Base-by-base conservation (phyloP, 2,888 invertebrate genomes). In the Caenorhabditis sp. region DNA sequence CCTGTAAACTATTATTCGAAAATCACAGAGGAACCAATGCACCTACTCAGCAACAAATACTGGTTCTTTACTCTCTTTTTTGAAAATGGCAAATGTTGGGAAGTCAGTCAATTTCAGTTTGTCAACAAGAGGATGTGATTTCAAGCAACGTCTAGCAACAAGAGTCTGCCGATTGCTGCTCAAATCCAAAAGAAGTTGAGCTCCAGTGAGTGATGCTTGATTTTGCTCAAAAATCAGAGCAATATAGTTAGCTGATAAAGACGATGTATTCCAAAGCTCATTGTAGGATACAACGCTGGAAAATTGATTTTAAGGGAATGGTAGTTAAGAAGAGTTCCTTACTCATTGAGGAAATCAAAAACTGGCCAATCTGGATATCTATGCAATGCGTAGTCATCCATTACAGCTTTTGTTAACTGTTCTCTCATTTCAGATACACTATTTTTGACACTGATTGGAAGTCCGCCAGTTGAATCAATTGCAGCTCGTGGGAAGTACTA, bases 401-500 rank as follows among this genome's bases (percentile, higher is more conserved):
- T 76, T 7, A 86, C 74, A 4, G 78, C 79, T 59, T 82, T 81
- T 1, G 83, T 83, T 5, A 83, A 68, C 25, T 81, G 85, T 50
- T 83, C 85, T 58, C 86, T 73, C 85, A 87, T 86, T 64, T 84
- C 82, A 36, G 83, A 81, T 26, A 86, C 66, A n/a, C 80, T 76
- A 25, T 83, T 76, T 53, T 81, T 83, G 0, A 85, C 75, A n/a
- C 80, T 80, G 21, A 87, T 75, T 70, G 78, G 78, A 26, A 77
- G 70, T 50, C 83, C 82, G 59, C 76, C 77, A 27, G 71, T 74
- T 14, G 77, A 70, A 38, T 81, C 80, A 14, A 76, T 69, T 21
- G 81, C 77, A 72, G 86, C 87, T 27, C 85, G 76, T 23, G 85
- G 83, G 70, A 85, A 86, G 68, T 84, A 86, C 85, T 86, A 65